Evolutionary conservation across 2,797 vertebrate species (phyloP).

Genomic region (Sternotherus odoratus): DNA sequence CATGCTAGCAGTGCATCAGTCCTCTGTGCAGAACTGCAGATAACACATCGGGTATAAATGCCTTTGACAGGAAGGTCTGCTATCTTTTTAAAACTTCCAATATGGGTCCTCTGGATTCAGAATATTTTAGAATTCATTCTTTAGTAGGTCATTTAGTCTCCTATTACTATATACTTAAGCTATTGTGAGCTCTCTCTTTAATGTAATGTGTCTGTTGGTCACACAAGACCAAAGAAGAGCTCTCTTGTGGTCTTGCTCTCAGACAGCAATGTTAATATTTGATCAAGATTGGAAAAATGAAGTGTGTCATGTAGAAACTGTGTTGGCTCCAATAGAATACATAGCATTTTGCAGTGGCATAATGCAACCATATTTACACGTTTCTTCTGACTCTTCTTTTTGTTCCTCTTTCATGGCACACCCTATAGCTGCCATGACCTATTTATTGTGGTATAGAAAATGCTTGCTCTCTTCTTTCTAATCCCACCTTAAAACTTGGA

Average conservation of each 20-base stretch:
- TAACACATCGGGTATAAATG: not conserved
- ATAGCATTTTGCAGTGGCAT: not conserved
- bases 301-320: not conserved
- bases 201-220: not conserved
- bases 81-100: not conserved
- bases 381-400: not conserved
- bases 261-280: not conserved
- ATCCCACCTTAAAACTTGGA: not conserved
- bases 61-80: not conserved
- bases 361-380: not conserved
- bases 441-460: not conserved
- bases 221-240: not conserved
- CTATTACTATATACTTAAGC: not conserved
- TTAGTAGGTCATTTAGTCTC: not conserved
- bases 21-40: not conserved
- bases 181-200: not conserved
- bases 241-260: not conserved
- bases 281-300: not conserved
- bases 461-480: not conserved
- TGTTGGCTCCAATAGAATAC: not conserved
- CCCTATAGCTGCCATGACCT: rapidly evolving
- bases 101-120: not conserved
- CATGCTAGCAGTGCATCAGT: not conserved
- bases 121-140: not conserved
- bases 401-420: not conserved